Evolutionary conservation across 2,888 invertebrate genomes (phyloP), one percentile per base, ranked within the genome.

Genomic region (Thymelicus lineola): DNA sequence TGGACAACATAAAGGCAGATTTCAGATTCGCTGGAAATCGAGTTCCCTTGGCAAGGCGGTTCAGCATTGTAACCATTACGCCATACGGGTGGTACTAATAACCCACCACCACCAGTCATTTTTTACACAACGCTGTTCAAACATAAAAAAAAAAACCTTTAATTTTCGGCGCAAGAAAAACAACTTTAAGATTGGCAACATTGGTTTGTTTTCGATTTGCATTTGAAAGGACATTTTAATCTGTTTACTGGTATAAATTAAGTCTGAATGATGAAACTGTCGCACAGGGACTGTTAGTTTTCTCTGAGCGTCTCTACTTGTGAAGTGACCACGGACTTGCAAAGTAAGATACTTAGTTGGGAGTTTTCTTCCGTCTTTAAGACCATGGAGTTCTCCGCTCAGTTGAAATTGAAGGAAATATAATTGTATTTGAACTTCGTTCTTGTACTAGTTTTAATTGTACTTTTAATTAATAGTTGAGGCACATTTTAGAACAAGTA

Each of bases 321-420:
- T 63, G 48, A 63, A 69, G 58, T 69, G 68, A 69, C 63, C 68
- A 63, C 62, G 63, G 61, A 69, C 62, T 69, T 63, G 48, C 48
- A 46, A 69, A 69, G 68, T 63, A n/a, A n/a, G n/a, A n/a, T n/a
- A 69, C 69, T 69, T 69, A 69, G 69, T 69, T 69, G 20, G n/a
- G 38, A 69, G 58, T 63, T 69, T 69, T 69, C 69, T 69, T 17
- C 42, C 68, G 48, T 45, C 48, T 63, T 69, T 63, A 58, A 63
- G 63, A 48, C 42, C 53, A 42, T 50, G 14, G 58, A 69, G 69
- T 69, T 69, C 58, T 38, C 57, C 62, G 36, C 62, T 69, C 42
- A 50, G 58, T 63, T 68, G 20, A 63, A 15, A 69, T 69, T 48
- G 53, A 68, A 45, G 45, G 20, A 62, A 57, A 48, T 63, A 58